Percentiles rank a stretch among this genome's conserved stretches.
Evolutionary conservation across 35 echinoderm and acorn worm genomes (phyloP).

Genomic region (Apostichopus parvimensis): DNA sequence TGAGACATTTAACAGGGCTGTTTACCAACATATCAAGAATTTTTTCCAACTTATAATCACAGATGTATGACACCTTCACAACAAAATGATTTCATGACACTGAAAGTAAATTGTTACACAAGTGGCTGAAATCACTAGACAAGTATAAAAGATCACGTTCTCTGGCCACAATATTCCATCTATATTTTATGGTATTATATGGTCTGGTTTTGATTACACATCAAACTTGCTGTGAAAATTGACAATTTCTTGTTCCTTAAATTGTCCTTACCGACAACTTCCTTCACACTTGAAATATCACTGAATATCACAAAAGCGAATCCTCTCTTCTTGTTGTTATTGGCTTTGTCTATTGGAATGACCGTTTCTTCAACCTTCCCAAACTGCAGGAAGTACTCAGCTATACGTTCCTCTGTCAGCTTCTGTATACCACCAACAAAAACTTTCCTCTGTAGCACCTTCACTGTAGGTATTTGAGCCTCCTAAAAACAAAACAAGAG

Average conservation of each 20-base stretch:
- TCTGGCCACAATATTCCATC: too few relatives aligned
- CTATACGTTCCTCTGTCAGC: conserved; percentile 54
- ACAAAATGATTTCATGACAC: too few relatives aligned
- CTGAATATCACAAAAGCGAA: conserved; percentile 75
- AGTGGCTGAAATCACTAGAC: not conserved
- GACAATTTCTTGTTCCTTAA: not conserved
- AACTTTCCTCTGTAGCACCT: conserved; percentile 66
- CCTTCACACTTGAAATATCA: conserved; percentile 46
- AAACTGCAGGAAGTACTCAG: conserved; percentile 67
- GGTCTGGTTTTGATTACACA: too few relatives aligned
- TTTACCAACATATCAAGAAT: too few relatives aligned
- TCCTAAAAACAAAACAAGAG: conserved; percentile 7
- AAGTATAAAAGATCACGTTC: too few relatives aligned
- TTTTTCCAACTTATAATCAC: too few relatives aligned
- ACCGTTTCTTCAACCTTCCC: conserved; percentile 60
- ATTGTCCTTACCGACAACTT: conserved; percentile 60
- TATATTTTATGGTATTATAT: too few relatives aligned
- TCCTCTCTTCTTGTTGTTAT: conserved; percentile 61
- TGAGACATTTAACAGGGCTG: too few relatives aligned
- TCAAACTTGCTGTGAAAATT: not conserved
- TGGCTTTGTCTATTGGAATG: conserved; percentile 57
- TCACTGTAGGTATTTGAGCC: conserved; percentile 38
- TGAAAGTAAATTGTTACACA: not conserved
- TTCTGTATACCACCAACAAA: conserved; percentile 83
- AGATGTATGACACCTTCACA: too few relatives aligned